phyloP scores from a whole-genome alignment of 2,888 invertebrate species.

The Glyphotaelius pellucidus region DNA sequence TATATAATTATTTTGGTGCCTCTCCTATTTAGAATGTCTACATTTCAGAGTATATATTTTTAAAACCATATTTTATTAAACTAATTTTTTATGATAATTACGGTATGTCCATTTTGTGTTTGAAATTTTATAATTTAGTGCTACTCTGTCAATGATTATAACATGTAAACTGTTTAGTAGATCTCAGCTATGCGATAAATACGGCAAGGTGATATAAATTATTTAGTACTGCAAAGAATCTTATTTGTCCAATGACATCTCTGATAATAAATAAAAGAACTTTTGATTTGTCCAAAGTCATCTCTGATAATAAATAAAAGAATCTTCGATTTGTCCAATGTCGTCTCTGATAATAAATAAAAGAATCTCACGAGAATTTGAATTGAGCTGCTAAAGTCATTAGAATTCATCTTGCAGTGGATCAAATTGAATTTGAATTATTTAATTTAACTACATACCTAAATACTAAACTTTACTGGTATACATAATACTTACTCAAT shows the following conservation, averaged over 20 bases:
- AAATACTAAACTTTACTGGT: neutral
- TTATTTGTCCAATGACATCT: neutral
- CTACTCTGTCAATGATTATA: conserved; percentile 18
- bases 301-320: neutral
- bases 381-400: neutral
- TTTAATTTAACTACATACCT: neutral
- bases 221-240: neutral
- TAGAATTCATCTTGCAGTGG: neutral
- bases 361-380: neutral
- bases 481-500: conserved; percentile 1
- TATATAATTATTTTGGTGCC: conserved; percentile 26
- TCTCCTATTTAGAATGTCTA: conserved; percentile 38
- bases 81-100: conserved; percentile 50
- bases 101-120: conserved; percentile 47
- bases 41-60: conserved; percentile 58
- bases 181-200: neutral
- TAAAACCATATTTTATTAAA: conserved; percentile 52
- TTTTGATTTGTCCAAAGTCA: neutral
- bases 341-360: neutral
- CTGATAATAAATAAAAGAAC: neutral
- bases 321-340: neutral
- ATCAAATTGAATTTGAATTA: neutral
- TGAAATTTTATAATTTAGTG: conserved; percentile 33
- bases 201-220: neutral
- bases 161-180: neutral